phyloP scores from a whole-genome alignment of 2,113 vertebrate genomes.

The Oceanites oceanicus region DNA sequence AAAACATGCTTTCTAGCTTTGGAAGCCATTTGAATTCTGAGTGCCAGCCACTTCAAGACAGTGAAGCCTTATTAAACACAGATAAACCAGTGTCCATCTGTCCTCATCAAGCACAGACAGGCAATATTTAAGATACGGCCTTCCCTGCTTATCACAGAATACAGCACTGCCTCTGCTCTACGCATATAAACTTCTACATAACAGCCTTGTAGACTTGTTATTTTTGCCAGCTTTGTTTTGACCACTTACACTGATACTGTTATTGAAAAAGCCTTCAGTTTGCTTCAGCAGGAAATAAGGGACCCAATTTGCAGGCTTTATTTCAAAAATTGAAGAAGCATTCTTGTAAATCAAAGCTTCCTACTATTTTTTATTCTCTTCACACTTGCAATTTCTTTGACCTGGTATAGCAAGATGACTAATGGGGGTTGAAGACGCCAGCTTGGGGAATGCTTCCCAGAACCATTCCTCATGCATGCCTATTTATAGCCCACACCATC shows the following conservation, averaged over 20 bases:
- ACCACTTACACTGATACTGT: neutral
- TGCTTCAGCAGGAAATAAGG: neutral
- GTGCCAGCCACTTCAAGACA: neutral
- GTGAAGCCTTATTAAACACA: neutral
- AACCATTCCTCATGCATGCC: neutral
- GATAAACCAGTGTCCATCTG: neutral
- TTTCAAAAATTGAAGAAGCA: neutral
- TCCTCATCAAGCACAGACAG: neutral
- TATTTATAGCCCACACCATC: neutral
- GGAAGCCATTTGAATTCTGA: neutral
- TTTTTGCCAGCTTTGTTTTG: neutral
- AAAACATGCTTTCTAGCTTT: neutral
- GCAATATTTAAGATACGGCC: neutral
- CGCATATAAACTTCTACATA: neutral
- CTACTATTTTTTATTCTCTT: neutral
- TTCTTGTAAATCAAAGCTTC: neutral
- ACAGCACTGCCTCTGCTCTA: neutral
- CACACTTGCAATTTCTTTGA: neutral
- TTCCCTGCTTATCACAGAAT: neutral
- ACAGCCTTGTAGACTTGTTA: neutral
- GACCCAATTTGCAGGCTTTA: neutral
- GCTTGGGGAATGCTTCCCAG: neutral
- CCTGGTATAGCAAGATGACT: neutral
- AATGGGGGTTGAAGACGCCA: neutral
- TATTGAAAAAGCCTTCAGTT: neutral